Evolutionary conservation across 2,888 invertebrate genomes (phyloP).

Genomic region (Pristionchus mayeri): DNA sequence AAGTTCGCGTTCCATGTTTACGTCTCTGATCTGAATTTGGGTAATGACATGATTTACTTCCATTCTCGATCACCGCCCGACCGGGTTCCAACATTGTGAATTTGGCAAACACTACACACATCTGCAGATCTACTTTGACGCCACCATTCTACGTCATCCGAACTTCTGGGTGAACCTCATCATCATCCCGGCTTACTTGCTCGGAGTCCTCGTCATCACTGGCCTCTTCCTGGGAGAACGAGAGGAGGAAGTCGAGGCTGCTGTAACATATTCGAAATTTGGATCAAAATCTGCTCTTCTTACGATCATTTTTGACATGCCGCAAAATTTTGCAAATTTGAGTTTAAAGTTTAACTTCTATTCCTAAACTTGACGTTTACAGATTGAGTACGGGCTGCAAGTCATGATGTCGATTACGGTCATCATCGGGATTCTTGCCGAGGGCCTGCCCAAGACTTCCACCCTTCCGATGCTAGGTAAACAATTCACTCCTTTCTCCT

Average conservation of each 20-base stretch:
- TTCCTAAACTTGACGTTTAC: too few species aligned
- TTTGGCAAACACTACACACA: too few species aligned
- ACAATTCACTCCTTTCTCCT: not conserved
- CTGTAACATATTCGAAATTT: not conserved
- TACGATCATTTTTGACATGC: too few species aligned
- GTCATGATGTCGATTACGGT: conserved; percentile 43
- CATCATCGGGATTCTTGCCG: conserved; percentile 41
- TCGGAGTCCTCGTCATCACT: conserved; percentile 15
- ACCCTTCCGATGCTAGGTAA: conserved; percentile 11
- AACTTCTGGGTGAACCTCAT: conserved; percentile 39
- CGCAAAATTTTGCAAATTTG: too few species aligned
- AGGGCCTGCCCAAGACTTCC: conserved; percentile 17
- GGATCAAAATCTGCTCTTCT: too few species aligned
- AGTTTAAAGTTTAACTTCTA: not conserved
- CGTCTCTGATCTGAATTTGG: too few species aligned
- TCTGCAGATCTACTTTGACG: not conserved
- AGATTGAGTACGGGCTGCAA: conserved; percentile 41
- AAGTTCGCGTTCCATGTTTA: too few species aligned
- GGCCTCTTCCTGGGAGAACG: conserved; percentile 27
- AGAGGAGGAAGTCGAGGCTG: not conserved
- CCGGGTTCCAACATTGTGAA: too few species aligned
- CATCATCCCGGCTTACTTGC: conserved; percentile 31
- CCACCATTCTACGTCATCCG: not conserved
- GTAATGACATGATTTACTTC: too few species aligned
- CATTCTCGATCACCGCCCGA: too few species aligned